Conservation (phyloP, 2,888 invertebrate genomes). For the Amblyjoppa fuscipennis region DNA sequence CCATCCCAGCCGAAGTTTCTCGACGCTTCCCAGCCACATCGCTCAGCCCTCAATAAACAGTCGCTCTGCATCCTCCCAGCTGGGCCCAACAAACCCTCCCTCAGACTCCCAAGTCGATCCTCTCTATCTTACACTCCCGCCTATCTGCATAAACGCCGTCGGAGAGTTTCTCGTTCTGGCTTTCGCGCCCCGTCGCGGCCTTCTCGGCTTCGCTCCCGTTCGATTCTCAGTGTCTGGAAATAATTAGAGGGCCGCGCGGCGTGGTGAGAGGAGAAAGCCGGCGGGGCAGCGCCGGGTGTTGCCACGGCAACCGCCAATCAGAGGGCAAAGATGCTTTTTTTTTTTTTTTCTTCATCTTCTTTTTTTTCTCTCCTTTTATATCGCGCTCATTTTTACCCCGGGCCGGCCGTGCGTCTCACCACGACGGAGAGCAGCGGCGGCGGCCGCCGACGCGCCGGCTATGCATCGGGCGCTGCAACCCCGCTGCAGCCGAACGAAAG, state of each 20-base stretch:
- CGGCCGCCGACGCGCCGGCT: background rate
- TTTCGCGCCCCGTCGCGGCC: conserved; percentile 6
- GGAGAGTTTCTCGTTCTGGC: background rate
- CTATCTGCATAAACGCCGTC: background rate
- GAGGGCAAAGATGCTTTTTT: conserved; percentile 84
- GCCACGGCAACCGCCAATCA: conserved; percentile 85
- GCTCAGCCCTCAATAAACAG: too few relatives aligned
- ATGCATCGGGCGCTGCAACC: conserved; percentile 17
- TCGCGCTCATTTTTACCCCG: conserved; percentile 21
- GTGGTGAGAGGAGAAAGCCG: conserved; percentile 21
- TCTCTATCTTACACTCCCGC: too few relatives aligned
- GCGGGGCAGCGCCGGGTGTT: conserved; percentile 79
- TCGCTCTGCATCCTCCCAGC: too few relatives aligned
- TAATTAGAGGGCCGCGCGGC: conserved; percentile 82
- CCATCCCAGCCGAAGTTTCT: too few relatives aligned
- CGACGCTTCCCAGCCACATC: too few relatives aligned
- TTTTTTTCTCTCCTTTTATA: conserved; percentile 58
- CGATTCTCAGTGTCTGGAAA: conserved; percentile 86
- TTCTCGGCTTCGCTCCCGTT: conserved; percentile 78
- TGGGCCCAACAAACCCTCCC: too few relatives aligned
- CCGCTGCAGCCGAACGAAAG: conserved; percentile 43
- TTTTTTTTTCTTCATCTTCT: conserved; percentile 37
- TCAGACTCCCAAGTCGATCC: too few relatives aligned
- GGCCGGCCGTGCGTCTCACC: conserved; percentile 1
- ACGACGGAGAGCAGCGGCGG: background rate